These are phyloP conservation scores for Drosophila stalkeri DNA, from an alignment of 2,888 invertebrate species.

Conservation along the genomic window DNA sequence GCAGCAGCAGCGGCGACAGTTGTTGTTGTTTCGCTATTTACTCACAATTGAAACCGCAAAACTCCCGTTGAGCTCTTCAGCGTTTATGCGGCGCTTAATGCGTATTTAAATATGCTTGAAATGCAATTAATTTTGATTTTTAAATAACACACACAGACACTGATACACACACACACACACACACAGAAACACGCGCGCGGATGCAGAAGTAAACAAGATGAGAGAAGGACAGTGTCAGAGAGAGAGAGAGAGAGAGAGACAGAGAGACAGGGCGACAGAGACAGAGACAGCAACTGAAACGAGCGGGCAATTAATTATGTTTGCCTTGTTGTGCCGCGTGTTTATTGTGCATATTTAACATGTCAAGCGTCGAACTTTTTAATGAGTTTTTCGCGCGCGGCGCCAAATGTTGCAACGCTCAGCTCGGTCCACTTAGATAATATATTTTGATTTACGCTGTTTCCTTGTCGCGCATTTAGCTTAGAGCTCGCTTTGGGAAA, in stretches of 20 bases:
- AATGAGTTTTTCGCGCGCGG: slow-evolving; percentile 42
- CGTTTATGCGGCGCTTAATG: slow-evolving; percentile 12
- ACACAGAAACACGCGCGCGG: slow-evolving; percentile 2
- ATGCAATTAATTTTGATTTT: slow-evolving; percentile 76
- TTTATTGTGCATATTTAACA: slow-evolving; percentile 60
- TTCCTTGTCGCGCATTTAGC: slow-evolving; percentile 12
- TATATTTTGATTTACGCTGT: neutral
- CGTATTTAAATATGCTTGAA: slow-evolving; percentile 73
- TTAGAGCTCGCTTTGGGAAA: slow-evolving; percentile 12
- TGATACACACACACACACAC: neutral
- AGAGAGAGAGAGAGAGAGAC: neutral
- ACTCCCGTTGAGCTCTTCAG: slow-evolving; percentile 33
- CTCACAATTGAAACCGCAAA: slow-evolving; percentile 63
- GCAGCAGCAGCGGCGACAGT: slow-evolving; percentile 35
- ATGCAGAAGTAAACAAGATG: neutral
- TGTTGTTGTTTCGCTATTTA: slow-evolving; percentile 48
- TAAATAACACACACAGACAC: slow-evolving; percentile 39
- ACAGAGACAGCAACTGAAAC: slow-evolving; percentile 7
- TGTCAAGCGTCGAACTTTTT: slow-evolving; percentile 50
- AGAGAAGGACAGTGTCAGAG: neutral
- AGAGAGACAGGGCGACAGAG: neutral
- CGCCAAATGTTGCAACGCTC: slow-evolving; percentile 17
- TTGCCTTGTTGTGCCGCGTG: slow-evolving; percentile 60
- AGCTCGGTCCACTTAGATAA: slow-evolving; percentile 5
- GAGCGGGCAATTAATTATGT: slow-evolving; percentile 67